phyloP scores from a whole-genome alignment of 1,140 invertebrate species.

The Sycobia sp. region DNA sequence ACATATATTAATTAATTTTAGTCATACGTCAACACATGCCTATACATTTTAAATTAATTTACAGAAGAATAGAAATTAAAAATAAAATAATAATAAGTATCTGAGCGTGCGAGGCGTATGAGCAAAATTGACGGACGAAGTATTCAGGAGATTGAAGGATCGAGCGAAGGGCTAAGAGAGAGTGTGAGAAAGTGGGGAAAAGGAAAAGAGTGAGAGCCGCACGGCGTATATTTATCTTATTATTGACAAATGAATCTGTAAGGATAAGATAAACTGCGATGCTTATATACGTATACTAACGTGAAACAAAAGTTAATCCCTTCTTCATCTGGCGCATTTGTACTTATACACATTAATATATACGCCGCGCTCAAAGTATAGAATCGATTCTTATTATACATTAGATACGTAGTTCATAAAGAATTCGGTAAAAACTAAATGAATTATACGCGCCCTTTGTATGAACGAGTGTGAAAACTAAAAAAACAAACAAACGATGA shows the following conservation, averaged over 20 bases:
- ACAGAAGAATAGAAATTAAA: not conserved
- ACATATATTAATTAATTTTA: too few species aligned
- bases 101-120: too few species aligned
- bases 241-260: too few species aligned
- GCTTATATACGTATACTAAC: slow-evolving; percentile 16
- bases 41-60: slow-evolving; percentile 31
- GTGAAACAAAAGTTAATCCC: too few species aligned
- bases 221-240: too few species aligned
- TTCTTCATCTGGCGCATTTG: not conserved
- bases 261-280: not conserved
- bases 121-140: too few species aligned
- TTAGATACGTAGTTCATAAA: too few species aligned
- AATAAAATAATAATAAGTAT: slow-evolving; percentile 10
- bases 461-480: not conserved
- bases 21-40: slow-evolving; percentile 25
- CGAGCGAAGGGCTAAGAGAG: not conserved
- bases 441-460: too few species aligned
- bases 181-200: not conserved
- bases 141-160: slow-evolving; percentile 16
- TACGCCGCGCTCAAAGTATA: not conserved
- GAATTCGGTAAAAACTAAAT: too few species aligned
- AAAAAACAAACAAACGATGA: not conserved
- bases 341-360: slow-evolving; percentile 6
- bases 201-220: slow-evolving; percentile 3
- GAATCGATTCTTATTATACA: not conserved